Base-by-base conservation (phyloP, 1,140 invertebrate species). In the Brachionus asplanchnoidis region DNA sequence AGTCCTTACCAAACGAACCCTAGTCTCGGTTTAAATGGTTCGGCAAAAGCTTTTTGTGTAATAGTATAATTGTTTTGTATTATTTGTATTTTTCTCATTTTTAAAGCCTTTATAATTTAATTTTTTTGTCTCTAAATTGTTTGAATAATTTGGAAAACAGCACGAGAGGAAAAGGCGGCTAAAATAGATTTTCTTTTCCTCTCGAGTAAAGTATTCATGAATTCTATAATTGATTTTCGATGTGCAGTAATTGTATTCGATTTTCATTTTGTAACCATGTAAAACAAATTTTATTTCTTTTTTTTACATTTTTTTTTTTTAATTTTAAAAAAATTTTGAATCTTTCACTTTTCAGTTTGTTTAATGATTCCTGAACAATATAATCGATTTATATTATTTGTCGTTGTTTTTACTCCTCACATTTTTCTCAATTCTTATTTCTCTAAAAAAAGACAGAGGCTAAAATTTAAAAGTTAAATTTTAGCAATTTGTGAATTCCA, bases 41-140 rank as follows among this genome's bases (percentile, higher is more conserved):
- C 53, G 53, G 53, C 53, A 60, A n/a, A 14, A 36, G n/a, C 14
- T 20, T 68, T 68, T 14, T 68, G 11, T 68, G 66, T 68, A 28
- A 68, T 68, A 68, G 66, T 68, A 68, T n/a, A 68, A 68, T 68
- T 68, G 66, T 68, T 68, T 68, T 68, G 66, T 68, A 68, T 32
- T 68, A 68, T 68, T 68, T 68, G 66, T 68, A 68, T 68, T 68
- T 65, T 68, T 68, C 12, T 68, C 32, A n/a, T 32, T 68, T 68
- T 68, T 68, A 32, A 68, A 68, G 28, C 66, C 66, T 68, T 68
- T 68, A 68, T 68, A 68, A 68, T 68, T 68, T 68, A 68, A 68
- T 68, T 68, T 68, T 68, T 68, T 68, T 68, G 66, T 68, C 14
- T 32, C 66, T 68, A 17, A 68, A 32, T 68, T 40, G 32, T 68